Evolutionary conservation across 2,888 invertebrate species (phyloP), one percentile per base, ranked within the genome.

Genomic region (Lepidochitona cinerea): DNA sequence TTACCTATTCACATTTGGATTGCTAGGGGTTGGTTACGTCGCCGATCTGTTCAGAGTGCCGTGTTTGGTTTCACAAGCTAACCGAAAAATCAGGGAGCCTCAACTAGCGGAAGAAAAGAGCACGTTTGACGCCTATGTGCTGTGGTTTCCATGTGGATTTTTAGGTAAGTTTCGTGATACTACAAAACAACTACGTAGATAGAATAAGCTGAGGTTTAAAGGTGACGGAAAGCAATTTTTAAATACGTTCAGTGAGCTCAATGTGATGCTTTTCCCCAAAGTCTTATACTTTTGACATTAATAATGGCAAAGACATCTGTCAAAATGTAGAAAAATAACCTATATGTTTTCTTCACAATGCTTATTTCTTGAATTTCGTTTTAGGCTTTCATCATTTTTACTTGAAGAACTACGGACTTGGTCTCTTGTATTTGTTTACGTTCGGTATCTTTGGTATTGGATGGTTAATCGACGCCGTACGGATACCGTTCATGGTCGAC

Each of bases 371-470:
- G n/a, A n/a, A n/a, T 12, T 41, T 41, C 41, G 23, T 59, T 59
- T 26, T 37, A 66, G 66, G 66, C 1, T 68, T 49, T 18, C 85
- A 85, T 67, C 84, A 85, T 37, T 84, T 85, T 68, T 85, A 85
- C 70, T 78, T 85, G n/a, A 72, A 74, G 54, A 68, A 79, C 37
- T 73, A 79, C 53, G 76, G 73, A 4, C 66, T 66, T 3, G 66
- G 66, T 4, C 2, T 66, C 5, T 26, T 66, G 18, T 66, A 66
- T 23, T 67, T 84, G 18, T 66, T 80, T 12, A 79, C 84, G 5
- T 72, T 79, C 23, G 84, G 84, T n/a, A 49, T 81, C 1, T 77
- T 78, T 37, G 83, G 83, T 2, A 74, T 84, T 12, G 84, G 83
- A 4, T 84, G 82, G 68, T 65, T 66, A 41, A 53, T 49, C 37